Evolutionary conservation across 2,797 vertebrate species (phyloP).

Genomic region (Crax fasciolata): DNA sequence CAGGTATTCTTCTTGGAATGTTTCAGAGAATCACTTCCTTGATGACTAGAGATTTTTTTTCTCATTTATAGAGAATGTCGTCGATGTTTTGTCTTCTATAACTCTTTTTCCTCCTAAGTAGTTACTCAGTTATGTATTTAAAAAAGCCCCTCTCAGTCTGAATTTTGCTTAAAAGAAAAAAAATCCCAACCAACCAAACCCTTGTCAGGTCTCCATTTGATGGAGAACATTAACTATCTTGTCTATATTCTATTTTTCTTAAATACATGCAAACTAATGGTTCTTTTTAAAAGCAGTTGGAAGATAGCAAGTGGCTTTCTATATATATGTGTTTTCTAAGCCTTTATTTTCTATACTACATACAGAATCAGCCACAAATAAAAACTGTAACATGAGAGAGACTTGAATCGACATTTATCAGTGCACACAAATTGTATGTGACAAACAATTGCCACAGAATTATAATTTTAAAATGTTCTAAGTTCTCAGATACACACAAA

Average conservation of each 20-base stretch:
- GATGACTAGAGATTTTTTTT: not conserved
- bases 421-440: not conserved
- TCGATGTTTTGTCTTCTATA: not conserved
- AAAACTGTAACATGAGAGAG: not conserved
- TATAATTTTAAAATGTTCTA: not conserved
- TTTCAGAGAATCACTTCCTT: slow-evolving; percentile 34
- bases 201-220: not conserved
- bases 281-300: not conserved
- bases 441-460: not conserved
- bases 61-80: not conserved
- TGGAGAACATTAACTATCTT: not conserved
- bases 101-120: slow-evolving; percentile 40
- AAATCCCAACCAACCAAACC: not conserved
- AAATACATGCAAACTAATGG: not conserved
- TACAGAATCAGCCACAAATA: not conserved
- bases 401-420: not conserved
- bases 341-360: not conserved
- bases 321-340: not conserved
- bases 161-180: not conserved
- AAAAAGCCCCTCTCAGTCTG: not conserved
- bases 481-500: not conserved
- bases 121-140: slow-evolving; percentile 16
- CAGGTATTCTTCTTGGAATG: slow-evolving; percentile 21
- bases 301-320: not conserved
- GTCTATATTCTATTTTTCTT: not conserved